These are phyloP conservation scores for Hoplostethus mediterraneus DNA, from an alignment of 2,797 vertebrate genomes.

Conservation along the genomic window DNA sequence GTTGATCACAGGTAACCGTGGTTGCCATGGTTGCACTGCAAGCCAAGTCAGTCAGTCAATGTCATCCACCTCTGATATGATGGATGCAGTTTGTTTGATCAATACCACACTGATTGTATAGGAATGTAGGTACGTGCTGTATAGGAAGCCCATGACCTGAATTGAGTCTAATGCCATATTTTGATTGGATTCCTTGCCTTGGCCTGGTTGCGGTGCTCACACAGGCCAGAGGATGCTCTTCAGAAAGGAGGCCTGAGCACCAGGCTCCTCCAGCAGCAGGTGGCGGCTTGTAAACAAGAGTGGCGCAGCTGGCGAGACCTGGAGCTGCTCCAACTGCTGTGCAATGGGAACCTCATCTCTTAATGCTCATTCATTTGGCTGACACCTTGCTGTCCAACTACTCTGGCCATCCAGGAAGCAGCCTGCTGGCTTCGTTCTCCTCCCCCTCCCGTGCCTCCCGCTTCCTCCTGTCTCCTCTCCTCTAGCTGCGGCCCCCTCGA, in stretches of 20 bases:
- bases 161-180: no score
- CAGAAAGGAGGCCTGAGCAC: slow-evolving; percentile 31
- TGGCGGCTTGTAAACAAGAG: slow-evolving; percentile 74
- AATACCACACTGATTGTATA: no score
- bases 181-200: no score
- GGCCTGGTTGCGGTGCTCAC: slow-evolving; percentile 15
- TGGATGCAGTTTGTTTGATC: no score
- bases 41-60: no score
- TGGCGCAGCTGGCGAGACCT: slow-evolving; percentile 73
- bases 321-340: slow-evolving; percentile 73
- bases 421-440: slow-evolving; percentile 1
- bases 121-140: no score
- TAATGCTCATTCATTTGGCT: slow-evolving; percentile 68
- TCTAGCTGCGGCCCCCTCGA: slow-evolving; percentile 17
- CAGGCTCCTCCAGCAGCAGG: slow-evolving; percentile 67
- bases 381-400: slow-evolving; percentile 50
- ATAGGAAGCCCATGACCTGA: no score
- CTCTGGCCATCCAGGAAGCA: slow-evolving; percentile 50
- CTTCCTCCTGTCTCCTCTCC: slow-evolving; percentile 10
- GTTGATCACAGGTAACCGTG: no score
- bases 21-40: no score
- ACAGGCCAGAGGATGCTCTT: slow-evolving; percentile 36
- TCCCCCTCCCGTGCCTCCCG: background rate
- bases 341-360: slow-evolving; percentile 64
- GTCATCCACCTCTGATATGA: no score